Conservation (phyloP, 2,888 invertebrate genomes). For the Andrena camellia region DNA sequence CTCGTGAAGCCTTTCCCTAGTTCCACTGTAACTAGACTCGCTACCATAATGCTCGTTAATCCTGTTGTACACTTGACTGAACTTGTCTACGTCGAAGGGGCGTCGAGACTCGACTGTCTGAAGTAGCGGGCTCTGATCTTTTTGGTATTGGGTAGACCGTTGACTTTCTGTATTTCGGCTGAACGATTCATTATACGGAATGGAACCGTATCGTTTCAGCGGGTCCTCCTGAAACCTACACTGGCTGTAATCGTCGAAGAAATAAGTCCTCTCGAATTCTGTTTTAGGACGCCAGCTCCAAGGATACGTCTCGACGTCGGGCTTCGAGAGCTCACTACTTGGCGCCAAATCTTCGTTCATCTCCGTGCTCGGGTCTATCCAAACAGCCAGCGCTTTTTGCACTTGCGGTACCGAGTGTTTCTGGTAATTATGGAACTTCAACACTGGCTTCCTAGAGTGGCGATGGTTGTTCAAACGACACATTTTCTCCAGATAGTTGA, state of each 20-base stretch:
- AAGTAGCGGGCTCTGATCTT: not conserved
- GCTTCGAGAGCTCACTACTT: not conserved
- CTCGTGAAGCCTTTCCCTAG: conserved; percentile 81
- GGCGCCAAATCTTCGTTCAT: not conserved
- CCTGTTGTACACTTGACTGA: conserved; percentile 21
- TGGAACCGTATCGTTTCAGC: not conserved
- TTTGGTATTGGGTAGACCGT: not conserved
- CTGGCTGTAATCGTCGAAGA: conserved; percentile 65
- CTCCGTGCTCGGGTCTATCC: conserved; percentile 34
- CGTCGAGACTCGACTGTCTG: not conserved
- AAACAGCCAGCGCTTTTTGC: conserved; percentile 59
- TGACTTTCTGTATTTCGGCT: not conserved
- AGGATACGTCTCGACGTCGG: conserved; percentile 19
- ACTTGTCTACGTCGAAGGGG: conserved; percentile 3
- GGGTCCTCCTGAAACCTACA: not conserved
- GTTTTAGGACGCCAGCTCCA: conserved; percentile 80
- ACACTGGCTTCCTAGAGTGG: not conserved
- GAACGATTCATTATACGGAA: not conserved
- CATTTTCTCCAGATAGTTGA: conserved; percentile 75
- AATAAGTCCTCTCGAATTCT: conserved; percentile 80
- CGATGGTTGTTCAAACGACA: conserved; percentile 46
- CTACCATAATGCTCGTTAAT: conserved; percentile 1
- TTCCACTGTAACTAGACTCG: conserved; percentile 70
- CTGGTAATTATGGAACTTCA: conserved; percentile 56
- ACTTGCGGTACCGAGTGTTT: conserved; percentile 78